Evolutionary conservation across 2,797 vertebrate genomes (phyloP).

Genomic region (Rhinichthys osculus): DNA sequence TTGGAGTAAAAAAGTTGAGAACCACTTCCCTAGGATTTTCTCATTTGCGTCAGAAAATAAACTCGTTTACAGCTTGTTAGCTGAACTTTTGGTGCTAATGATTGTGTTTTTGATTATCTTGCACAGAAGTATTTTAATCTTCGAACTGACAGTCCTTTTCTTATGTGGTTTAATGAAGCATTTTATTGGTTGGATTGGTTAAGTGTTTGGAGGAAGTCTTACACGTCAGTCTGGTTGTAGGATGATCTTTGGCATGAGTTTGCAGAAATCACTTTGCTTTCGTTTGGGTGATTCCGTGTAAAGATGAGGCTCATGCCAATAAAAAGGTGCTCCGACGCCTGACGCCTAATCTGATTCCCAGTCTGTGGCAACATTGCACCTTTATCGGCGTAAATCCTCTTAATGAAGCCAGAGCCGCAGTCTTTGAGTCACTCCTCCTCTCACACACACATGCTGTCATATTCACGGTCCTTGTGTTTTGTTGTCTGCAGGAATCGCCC

Average conservation of each 20-base stretch:
- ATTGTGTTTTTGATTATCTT: not conserved
- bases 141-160: too few relatives aligned
- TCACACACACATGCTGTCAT: not conserved
- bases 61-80: not conserved
- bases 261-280: not conserved
- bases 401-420: not conserved
- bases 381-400: not conserved
- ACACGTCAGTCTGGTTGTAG: not conserved
- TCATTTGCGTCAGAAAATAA: not conserved
- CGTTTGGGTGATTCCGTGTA: not conserved
- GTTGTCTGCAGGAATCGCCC: slow-evolving; percentile 58
- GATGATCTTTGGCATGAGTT: slow-evolving; percentile 1
- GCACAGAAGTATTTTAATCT: too few relatives aligned
- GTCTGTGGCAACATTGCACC: not conserved
- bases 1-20: not conserved
- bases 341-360: slow-evolving; percentile 15
- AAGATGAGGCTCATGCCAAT: not conserved
- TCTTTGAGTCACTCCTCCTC: not conserved
- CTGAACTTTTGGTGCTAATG: too few relatives aligned
- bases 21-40: not conserved
- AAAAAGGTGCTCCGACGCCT: not conserved
- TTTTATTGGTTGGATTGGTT: not conserved
- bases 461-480: slow-evolving; percentile 1
- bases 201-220: not conserved
- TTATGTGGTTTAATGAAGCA: not conserved